Percentiles rank a stretch among this genome's conserved stretches.
These are phyloP conservation scores for Clytia hemisphaerica DNA, from an alignment of 30 jellyfish, hydroid and myxozoan genomes.

Conservation along the genomic window DNA sequence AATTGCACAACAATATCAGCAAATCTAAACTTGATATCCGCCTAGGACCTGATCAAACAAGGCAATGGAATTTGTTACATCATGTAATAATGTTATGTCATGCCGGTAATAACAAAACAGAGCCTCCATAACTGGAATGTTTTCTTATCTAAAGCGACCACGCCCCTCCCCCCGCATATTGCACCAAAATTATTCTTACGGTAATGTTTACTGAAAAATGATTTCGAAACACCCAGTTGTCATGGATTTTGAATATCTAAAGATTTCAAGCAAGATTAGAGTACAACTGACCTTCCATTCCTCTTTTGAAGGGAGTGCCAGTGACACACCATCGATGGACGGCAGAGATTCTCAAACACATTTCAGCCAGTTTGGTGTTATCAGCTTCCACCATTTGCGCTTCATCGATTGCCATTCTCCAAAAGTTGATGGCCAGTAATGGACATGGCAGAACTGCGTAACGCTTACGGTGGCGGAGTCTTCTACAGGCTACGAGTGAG, in stretches of 20 bases:
- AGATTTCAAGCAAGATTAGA: not conserved
- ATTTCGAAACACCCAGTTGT: not conserved
- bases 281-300: conserved; percentile 64
- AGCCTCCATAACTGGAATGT: too few relatives aligned
- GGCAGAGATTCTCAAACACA: conserved; percentile 68
- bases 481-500: too few relatives aligned
- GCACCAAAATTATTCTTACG: not conserved
- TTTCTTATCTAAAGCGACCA: too few relatives aligned
- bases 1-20: too few relatives aligned
- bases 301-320: conserved; percentile 86
- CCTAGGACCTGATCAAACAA: too few relatives aligned
- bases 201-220: not conserved
- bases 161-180: too few relatives aligned
- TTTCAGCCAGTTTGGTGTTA: conserved; percentile 73
- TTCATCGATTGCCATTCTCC: conserved; percentile 96
- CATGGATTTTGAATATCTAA: not conserved
- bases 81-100: too few relatives aligned
- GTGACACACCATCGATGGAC: conserved; percentile 97
- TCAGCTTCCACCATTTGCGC: conserved; percentile 94
- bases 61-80: not conserved
- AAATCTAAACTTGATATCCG: too few relatives aligned
- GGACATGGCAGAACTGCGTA: conserved; percentile 81
- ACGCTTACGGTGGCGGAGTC: conserved; percentile 50
- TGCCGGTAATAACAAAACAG: too few relatives aligned
- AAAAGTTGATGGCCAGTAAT: conserved; percentile 52